Conservation (phyloP, 2,888 invertebrate species). For the Papilio protenor region DNA sequence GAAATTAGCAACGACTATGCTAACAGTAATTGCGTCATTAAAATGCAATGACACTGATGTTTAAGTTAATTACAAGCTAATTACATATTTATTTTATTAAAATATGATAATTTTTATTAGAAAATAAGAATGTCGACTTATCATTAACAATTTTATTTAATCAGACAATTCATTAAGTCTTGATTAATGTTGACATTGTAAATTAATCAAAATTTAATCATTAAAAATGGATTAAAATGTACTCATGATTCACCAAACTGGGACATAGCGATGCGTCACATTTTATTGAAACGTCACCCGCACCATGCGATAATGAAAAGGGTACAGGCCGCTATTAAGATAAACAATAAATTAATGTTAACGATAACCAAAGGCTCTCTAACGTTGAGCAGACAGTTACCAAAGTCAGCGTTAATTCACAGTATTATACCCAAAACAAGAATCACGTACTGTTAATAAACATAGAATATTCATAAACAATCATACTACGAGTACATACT, state of each 20-base stretch:
- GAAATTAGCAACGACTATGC: conserved; percentile 10
- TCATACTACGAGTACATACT: background rate
- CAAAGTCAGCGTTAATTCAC: background rate
- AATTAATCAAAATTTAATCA: background rate
- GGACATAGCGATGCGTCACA: background rate
- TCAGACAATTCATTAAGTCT: background rate
- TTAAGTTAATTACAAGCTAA: background rate
- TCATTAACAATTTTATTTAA: too few relatives aligned
- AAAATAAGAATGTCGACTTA: too few relatives aligned
- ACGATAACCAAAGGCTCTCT: background rate
- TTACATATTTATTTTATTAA: background rate
- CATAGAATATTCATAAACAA: background rate
- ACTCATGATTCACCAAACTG: background rate
- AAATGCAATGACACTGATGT: background rate
- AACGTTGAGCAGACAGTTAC: background rate
- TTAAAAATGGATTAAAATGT: too few relatives aligned
- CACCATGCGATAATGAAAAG: conserved; percentile 19
- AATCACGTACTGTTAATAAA: background rate
- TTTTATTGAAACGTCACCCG: conserved; percentile 12
- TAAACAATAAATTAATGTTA: conserved; percentile 17
- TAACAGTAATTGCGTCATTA: conserved; percentile 7
- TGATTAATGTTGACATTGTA: background rate
- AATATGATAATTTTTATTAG: too few relatives aligned
- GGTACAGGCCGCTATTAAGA: conserved; percentile 19
- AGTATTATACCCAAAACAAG: background rate